Base-by-base conservation (phyloP, 1,140 invertebrate genomes). In the Drosophila trapezifrons region DNA sequence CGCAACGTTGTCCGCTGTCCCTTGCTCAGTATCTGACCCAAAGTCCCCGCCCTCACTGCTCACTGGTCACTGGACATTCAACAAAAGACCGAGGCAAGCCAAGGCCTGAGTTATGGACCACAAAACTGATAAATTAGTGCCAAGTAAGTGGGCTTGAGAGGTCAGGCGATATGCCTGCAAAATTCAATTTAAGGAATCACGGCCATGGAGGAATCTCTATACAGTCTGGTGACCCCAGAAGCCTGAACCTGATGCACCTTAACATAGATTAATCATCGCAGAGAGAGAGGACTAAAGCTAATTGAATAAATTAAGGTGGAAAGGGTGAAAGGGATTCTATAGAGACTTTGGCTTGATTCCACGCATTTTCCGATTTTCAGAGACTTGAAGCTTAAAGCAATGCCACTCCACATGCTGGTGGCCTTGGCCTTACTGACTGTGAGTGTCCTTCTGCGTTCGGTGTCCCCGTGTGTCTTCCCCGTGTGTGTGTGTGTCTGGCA, bases 41-140 rank as follows among this genome's bases (percentile, higher is more conserved):
- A 58, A 63, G 35, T 56, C 51, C 27, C 51, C 27, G 4, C 22
- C 59, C 20, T 45, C 20, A n/a, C n/a, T n/a, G n/a, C n/a, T n/a
- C n/a, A n/a, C n/a, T n/a, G n/a, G n/a, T n/a, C n/a, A n/a, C 5
- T 29, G 35, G 18, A 5, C 37, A 20, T 22, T 18, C 22, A 47
- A 47, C 54, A 69, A 67, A 70, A 40, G 47, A 43, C 37, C 22
- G 35, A 38, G 29, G 2, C 15, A 38, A 35, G 17, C 13, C 29
- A 20, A 18, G 46, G 13, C 65, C 32, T 69, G 46, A 46, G 22
- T 27, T 56, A 32, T 56, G 49, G n/a, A 27, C 32, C 49, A 46
- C 66, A 71, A 71, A 54, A 18, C 66, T 47, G 51, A 71, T 71
- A 71, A 71, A 71, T 71, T 71, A 58, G 67, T 71, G 65, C 43